A percentile compares a stretch with the other conserved stretches of the same genome.
Evolutionary conservation across 1,140 invertebrate genomes (phyloP).

Genomic region (Drosophila yakuba): DNA sequence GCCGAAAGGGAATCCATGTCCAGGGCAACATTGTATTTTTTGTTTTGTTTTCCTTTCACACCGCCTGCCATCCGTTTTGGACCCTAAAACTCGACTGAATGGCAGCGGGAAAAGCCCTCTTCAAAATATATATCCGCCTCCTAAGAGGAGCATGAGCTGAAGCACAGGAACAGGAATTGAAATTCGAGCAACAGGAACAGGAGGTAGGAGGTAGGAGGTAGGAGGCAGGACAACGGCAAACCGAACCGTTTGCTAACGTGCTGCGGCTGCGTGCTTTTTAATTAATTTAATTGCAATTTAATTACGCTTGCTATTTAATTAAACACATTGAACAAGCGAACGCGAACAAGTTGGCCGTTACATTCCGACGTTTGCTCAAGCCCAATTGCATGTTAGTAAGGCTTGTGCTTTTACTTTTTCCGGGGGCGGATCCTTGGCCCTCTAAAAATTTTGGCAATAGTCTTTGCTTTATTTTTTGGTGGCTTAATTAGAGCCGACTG

Average conservation of each 20-base stretch:
- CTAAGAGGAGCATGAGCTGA: constrained; percentile 2
- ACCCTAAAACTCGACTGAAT: constrained; percentile 34
- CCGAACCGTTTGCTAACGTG: constrained; percentile 53
- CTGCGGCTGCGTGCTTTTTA: constrained; percentile 75
- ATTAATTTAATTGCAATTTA: constrained; percentile 84
- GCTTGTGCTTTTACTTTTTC: neutral
- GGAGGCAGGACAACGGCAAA: constrained; percentile 19
- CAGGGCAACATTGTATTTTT: constrained; percentile 47
- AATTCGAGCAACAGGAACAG: constrained; percentile 17
- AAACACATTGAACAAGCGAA: constrained; percentile 75
- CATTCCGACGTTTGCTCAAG: constrained; percentile 35
- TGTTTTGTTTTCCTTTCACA: constrained; percentile 52
- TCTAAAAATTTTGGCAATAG: constrained; percentile 62
- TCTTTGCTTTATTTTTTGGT: constrained; percentile 23
- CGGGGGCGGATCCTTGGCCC: neutral
- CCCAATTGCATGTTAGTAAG: constrained; percentile 35
- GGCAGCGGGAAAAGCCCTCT: constrained; percentile 25
- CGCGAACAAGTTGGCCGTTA: constrained; percentile 44
- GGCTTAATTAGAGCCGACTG: constrained; percentile 63
- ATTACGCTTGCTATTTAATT: constrained; percentile 85
- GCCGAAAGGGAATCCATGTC: constrained; percentile 20
- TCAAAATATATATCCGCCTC: constrained; percentile 35
- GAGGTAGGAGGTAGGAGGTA: neutral
- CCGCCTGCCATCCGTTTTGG: constrained; percentile 20
- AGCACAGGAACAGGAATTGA: constrained; percentile 20